A percentile compares a stretch with the other conserved stretches of the same genome.
These are phyloP conservation scores for Operophtera brumata DNA, from an alignment of 2,888 invertebrate species.

Conservation along the genomic window DNA sequence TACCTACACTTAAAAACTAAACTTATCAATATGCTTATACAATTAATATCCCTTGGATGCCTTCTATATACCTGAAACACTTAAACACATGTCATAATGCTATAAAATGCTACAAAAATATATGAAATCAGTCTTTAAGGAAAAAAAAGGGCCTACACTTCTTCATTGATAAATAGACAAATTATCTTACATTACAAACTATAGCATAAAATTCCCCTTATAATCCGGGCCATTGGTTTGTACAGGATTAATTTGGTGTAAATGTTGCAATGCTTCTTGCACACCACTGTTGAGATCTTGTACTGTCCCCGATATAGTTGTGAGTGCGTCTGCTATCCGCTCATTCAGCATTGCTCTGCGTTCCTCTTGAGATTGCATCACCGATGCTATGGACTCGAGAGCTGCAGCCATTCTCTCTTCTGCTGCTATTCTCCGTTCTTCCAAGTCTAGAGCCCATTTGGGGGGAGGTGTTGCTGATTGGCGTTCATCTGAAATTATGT, in stretches of 20 bases:
- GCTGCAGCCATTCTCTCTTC: conserved; percentile 68
- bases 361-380: conserved; percentile 59
- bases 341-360: conserved; percentile 54
- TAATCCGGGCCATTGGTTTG: conserved; percentile 46
- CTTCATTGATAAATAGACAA: neutral
- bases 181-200: conserved; percentile 21
- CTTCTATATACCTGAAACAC: conserved; percentile 3
- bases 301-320: conserved; percentile 57
- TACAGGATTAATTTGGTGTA: conserved; percentile 44
- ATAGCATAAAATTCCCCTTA: conserved; percentile 50
- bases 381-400: conserved; percentile 56
- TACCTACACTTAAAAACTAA: conserved; percentile 13
- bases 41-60: neutral
- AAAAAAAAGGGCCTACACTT: too few relatives aligned
- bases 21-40: neutral
- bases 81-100: neutral
- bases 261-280: conserved; percentile 57
- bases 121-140: too few relatives aligned
- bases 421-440: conserved; percentile 63
- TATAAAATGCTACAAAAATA: neutral
- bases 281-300: conserved; percentile 62
- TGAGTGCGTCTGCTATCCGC: conserved; percentile 55
- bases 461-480: conserved; percentile 56
- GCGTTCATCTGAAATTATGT: conserved; percentile 47
- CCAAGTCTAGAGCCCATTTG: conserved; percentile 65